These are phyloP conservation scores for Anoura caudifer DNA, from an alignment of 2,113 vertebrate genomes.

Conservation along the genomic window DNA sequence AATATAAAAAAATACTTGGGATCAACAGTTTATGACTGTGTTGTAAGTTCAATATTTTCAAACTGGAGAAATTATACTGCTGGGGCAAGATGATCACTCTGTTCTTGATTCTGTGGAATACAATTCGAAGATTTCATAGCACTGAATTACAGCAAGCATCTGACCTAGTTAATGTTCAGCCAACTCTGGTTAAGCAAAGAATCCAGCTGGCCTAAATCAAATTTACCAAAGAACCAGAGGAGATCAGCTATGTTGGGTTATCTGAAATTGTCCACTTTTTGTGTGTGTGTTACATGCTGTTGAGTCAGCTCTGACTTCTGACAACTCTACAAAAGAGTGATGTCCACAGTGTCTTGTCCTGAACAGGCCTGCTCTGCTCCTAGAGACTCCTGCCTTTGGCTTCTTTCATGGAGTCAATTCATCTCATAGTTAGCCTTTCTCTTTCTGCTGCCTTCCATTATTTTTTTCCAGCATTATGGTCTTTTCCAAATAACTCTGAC, in stretches of 20 bases:
- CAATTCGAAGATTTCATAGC: constrained; percentile 4
- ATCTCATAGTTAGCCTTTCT: background rate
- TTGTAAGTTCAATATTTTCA: constrained; percentile 28
- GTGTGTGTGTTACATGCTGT: background rate
- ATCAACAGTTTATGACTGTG: constrained; percentile 24
- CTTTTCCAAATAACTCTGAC: background rate
- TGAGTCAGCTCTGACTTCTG: background rate
- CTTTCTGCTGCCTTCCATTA: background rate
- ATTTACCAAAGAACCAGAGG: background rate
- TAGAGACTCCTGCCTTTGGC: background rate
- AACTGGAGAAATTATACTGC: constrained; percentile 7
- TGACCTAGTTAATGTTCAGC: constrained; percentile 23
- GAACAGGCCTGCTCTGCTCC: background rate
- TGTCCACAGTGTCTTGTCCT: too few relatives aligned
- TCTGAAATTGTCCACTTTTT: background rate
- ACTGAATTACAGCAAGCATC: background rate
- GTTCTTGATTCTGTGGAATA: constrained; percentile 20
- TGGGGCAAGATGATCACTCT: background rate
- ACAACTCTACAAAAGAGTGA: background rate
- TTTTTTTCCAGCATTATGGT: background rate
- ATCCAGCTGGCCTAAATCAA: background rate
- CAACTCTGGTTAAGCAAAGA: constrained; percentile 16
- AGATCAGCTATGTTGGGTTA: background rate
- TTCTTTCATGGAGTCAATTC: background rate
- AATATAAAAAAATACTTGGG: constrained; percentile 20